These are phyloP conservation scores for Cryptus viduatorius DNA, from an alignment of 2,888 invertebrate genomes.

Conservation along the genomic window DNA sequence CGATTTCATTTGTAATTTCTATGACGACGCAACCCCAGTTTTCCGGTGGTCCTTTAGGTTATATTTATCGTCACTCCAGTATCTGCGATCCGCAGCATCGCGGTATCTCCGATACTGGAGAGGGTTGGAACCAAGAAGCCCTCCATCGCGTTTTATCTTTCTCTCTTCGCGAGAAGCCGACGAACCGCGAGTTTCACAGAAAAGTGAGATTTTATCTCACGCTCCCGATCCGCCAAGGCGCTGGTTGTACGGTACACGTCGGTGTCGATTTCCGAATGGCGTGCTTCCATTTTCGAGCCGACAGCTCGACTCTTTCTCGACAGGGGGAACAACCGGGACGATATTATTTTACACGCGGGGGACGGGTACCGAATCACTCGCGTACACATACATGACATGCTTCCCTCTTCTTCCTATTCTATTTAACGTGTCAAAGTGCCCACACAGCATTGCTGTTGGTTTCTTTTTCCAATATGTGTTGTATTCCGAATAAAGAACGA, in stretches of 20 bases:
- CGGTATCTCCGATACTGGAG: constrained; percentile 33
- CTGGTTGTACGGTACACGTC: constrained; percentile 66
- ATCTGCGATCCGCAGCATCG: constrained; percentile 24
- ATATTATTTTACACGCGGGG: constrained; percentile 78
- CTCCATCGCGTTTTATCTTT: constrained; percentile 45
- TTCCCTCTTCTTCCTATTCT: constrained; percentile 57
- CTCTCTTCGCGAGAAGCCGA: constrained; percentile 63
- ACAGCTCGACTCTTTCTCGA: constrained; percentile 67
- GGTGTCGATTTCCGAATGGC: constrained; percentile 79
- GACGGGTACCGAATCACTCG: constrained; percentile 59
- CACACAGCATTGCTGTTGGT: constrained; percentile 69
- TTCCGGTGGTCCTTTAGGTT: constrained; percentile 53
- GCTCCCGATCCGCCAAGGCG: constrained; percentile 71
- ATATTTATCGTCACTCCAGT: constrained; percentile 43
- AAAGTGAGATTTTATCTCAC: constrained; percentile 79
- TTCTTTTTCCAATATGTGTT: constrained; percentile 66
- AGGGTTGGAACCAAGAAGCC: constrained; percentile 16
- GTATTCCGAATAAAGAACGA: constrained; percentile 20
- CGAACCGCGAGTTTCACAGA: constrained; percentile 73
- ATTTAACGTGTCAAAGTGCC: constrained; percentile 75
- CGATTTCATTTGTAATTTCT: constrained; percentile 44
- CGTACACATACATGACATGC: constrained; percentile 20
- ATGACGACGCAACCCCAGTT: constrained; percentile 25
- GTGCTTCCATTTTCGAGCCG: constrained; percentile 70
- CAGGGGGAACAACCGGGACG: constrained; percentile 66